These are phyloP conservation scores for Philhelius pedissequus DNA, from an alignment of 2,888 invertebrate species.

Conservation along the genomic window DNA sequence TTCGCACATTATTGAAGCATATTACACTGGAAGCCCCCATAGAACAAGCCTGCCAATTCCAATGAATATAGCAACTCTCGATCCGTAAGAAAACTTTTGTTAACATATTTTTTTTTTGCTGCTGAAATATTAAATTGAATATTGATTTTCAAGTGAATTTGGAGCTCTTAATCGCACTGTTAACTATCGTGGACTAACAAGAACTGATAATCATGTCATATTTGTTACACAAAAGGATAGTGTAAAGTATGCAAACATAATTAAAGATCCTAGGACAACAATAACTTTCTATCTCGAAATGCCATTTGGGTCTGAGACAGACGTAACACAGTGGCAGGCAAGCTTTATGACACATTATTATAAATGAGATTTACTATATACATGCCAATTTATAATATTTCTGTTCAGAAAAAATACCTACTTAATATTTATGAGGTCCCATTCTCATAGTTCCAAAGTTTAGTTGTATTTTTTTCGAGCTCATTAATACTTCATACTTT, in stretches of 20 bases:
- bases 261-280: conserved; percentile 72
- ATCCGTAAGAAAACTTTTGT: conserved; percentile 69
- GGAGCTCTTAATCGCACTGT: conserved; percentile 76
- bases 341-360: no score
- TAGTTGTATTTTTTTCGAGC: no score
- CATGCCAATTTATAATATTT: no score
- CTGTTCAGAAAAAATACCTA: no score
- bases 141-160: conserved; percentile 72
- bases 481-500: no score
- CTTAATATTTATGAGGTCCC: no score
- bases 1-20: conserved; percentile 69
- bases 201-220: conserved; percentile 69
- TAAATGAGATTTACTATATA: no score
- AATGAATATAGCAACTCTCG: conserved; percentile 76
- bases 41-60: conserved; percentile 24
- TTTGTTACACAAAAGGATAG: conserved; percentile 75
- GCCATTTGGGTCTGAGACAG: background rate
- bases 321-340: conserved; percentile 36
- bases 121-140: background rate
- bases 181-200: conserved; percentile 73
- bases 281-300: conserved; percentile 72
- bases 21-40: background rate
- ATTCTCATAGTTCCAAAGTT: no score
- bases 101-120: background rate
- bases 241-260: conserved; percentile 74